phyloP scores from a whole-genome alignment of 2,888 invertebrate genomes.

The Perithous albicinctus region DNA sequence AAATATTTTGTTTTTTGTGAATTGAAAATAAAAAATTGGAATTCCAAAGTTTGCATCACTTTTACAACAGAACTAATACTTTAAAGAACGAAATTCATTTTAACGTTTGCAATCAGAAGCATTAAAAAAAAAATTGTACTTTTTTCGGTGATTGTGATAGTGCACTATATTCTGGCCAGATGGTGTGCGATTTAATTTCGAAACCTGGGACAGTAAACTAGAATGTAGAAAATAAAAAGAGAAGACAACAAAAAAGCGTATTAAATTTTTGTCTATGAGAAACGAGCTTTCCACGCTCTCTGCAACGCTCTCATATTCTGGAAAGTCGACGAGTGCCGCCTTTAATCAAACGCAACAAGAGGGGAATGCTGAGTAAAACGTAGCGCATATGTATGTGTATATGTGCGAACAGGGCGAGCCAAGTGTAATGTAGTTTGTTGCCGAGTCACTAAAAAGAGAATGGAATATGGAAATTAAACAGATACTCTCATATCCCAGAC shows the following conservation, averaged over 20 bases:
- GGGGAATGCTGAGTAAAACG: conserved; percentile 10
- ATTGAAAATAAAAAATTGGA: no score
- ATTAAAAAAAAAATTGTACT: background rate
- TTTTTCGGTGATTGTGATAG: background rate
- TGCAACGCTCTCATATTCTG: conserved; percentile 14
- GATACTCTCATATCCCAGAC: background rate
- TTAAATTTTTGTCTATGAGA: conserved; percentile 20
- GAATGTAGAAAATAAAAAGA: background rate
- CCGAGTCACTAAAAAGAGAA: background rate
- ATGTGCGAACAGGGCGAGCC: background rate
- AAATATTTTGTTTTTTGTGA: no score
- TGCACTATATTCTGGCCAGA: background rate
- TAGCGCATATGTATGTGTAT: background rate
- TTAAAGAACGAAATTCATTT: background rate
- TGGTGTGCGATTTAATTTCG: conserved; percentile 15
- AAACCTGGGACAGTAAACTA: background rate
- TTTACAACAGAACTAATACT: no score
- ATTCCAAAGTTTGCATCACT: no score
- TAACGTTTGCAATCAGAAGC: background rate
- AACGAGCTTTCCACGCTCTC: conserved; percentile 41
- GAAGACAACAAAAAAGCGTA: background rate
- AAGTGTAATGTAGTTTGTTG: conserved; percentile 8
- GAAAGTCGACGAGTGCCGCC: conserved; percentile 38
- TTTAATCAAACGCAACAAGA: conserved; percentile 55
- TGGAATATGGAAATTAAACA: conserved; percentile 16